Evolutionary conservation across 2,113 vertebrate species (phyloP), one percentile per base, ranked within the genome.

Genomic region (Aptenodytes forsteri): DNA sequence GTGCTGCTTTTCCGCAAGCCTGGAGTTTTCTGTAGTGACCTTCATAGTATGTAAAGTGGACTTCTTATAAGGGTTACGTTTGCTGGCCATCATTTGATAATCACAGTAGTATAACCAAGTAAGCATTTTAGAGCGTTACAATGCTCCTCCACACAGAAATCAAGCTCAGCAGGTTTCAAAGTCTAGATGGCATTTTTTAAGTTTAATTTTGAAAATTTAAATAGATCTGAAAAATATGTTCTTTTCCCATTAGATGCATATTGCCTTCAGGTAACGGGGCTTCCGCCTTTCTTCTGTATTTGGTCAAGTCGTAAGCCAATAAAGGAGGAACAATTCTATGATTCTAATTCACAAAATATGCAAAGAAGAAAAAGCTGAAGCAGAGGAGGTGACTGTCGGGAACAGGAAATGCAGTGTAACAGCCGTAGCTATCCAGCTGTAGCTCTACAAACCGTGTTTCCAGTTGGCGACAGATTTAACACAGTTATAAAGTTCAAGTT

Each of bases 1-100:
- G 97, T 97, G 91, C 97, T 98, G 95, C 92, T 90, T 93, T 97
- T 94, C 58, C 44, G 25, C 91, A 97, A 80, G 65, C 42, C 46
- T 13, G 19, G 70, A 92, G 66, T 88, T 95, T 95, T 94, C 65
- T 72, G 47, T 86, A 89, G 92, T 96, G 97, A 98, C 97, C 97
- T 98, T 98, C 91, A 78, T 70, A 72, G 40, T 89, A 62, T 34
- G n/a, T 50, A 88, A 66, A 83, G 65, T 82, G 79, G 65, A 72
- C 44, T 89, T 86, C 14, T 93, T 47, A 12, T 18, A 87, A 59
- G 61, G 19, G 82, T 89, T 89, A 83, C 81, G 89, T 91, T 91
- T 92, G 50, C 83, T 89, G 66, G 72, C 30, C 64, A 40, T 87
- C 80, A 67, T 93, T 92, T 83, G 86, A 85, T 44, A 79, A 80